phyloP scores from a whole-genome alignment of 2,113 vertebrate species.

The Eurypyga helias region DNA sequence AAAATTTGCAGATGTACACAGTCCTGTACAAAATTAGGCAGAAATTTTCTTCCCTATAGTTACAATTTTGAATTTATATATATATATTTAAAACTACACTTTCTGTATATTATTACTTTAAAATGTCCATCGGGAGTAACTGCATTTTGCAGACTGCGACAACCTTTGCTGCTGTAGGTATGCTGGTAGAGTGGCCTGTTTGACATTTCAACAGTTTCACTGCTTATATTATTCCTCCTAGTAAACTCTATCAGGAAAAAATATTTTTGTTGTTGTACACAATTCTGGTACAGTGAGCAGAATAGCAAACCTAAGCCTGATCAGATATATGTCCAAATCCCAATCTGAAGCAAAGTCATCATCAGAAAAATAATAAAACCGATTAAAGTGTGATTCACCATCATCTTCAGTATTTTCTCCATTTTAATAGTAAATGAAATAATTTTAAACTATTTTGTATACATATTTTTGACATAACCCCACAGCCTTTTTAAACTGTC shows the following conservation, averaged over 20 bases:
- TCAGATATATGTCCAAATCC: neutral
- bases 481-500: neutral
- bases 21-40: neutral
- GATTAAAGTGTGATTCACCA: neutral
- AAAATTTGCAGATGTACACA: neutral
- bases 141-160: neutral
- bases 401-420: neutral
- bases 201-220: neutral
- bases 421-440: neutral
- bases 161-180: neutral
- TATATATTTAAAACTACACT: neutral
- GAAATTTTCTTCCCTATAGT: neutral
- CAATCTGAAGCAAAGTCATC: neutral
- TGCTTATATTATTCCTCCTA: neutral
- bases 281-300: neutral
- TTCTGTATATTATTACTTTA: neutral
- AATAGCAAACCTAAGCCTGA: neutral
- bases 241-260: neutral
- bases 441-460: neutral
- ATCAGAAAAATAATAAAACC: neutral
- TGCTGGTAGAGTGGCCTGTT: neutral
- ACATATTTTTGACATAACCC: neutral
- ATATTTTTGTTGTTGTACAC: neutral
- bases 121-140: neutral
- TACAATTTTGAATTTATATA: neutral